Base-by-base conservation (phyloP, 1,140 invertebrate species). In the Aphaenogaster ashmeadi region DNA sequence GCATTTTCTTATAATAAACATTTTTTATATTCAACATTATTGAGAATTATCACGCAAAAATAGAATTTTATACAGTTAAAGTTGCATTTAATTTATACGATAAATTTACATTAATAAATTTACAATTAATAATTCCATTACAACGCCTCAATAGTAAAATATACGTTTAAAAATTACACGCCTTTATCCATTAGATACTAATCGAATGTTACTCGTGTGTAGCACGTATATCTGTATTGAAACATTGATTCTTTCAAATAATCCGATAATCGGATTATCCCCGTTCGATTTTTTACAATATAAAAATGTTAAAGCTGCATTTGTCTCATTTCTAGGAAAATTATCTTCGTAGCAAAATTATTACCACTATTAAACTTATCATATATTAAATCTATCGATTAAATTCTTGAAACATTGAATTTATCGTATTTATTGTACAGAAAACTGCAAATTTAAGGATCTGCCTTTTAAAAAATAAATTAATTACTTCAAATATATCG, bases 181-280 rank as follows among this genome's bases (percentile, higher is more conserved):
- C 4, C 44, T 27, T 69, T 81, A 56, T n/a, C 27, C 18, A n/a
- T 69, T 71, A 71, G 52, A 71, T 44, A 69, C 5, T 71, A 56
- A 71, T 81, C 36, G 47, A 52, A 56, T 71, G 33, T 58, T 79
- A 36, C 0, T 21, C 21, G 15, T 44, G 6, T 44, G 11, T 41
- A 60, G 15, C 11, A 27, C 56, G 11, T 18, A 62, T n/a, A 81
- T 81, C 21, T 52, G 36, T 64, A 56, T 81, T 71, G 11, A 56
- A 69, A 71, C 50, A 11, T 2, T 36, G 62, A 44, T 41, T 71
- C 15, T 21, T 15, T 56, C 11, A 80, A 67, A 13, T 69, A 67
- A 69, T 81, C 36, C 18, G 9, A 44, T 81, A 74, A 83, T 83
- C 67, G 13, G 18, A 47, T 72, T 21, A n/a, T 36, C 27, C 2